Conservation (phyloP, 2,888 invertebrate species). For the Drosophila paranaensis region DNA sequence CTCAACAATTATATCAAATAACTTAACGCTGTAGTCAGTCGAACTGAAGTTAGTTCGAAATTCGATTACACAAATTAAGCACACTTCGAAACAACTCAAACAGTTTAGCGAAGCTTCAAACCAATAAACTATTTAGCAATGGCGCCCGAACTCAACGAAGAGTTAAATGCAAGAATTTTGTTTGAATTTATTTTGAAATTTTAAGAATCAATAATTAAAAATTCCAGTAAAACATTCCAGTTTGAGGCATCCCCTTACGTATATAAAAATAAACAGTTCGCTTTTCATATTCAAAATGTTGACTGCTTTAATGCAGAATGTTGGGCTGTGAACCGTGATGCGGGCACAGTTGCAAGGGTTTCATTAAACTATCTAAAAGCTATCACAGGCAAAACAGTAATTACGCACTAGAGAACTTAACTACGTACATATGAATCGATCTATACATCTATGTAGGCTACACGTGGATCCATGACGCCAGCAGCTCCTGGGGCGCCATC, state of each 20-base stretch:
- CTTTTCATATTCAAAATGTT: slow-evolving; percentile 12
- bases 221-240: background rate
- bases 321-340: too few relatives aligned
- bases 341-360: slow-evolving; percentile 6
- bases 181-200: too few relatives aligned
- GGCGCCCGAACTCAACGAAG: background rate
- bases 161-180: too few relatives aligned
- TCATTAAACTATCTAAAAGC: slow-evolving; percentile 76
- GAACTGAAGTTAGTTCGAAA: too few relatives aligned
- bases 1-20: too few relatives aligned
- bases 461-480: slow-evolving; percentile 27
- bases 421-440: slow-evolving; percentile 31
- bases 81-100: background rate
- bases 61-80: background rate
- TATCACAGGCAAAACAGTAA: slow-evolving; percentile 82
- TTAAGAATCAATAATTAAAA: too few relatives aligned
- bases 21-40: too few relatives aligned
- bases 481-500: slow-evolving; percentile 36
- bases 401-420: slow-evolving; percentile 65
- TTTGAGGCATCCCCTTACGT: too few relatives aligned
- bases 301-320: slow-evolving; percentile 26
- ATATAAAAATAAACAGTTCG: too few relatives aligned
- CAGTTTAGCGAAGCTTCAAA: background rate
- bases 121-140: background rate
- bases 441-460: slow-evolving; percentile 4